Base-by-base conservation (phyloP, 2,113 vertebrate genomes). In the Poeciliopsis retropinna region DNA sequence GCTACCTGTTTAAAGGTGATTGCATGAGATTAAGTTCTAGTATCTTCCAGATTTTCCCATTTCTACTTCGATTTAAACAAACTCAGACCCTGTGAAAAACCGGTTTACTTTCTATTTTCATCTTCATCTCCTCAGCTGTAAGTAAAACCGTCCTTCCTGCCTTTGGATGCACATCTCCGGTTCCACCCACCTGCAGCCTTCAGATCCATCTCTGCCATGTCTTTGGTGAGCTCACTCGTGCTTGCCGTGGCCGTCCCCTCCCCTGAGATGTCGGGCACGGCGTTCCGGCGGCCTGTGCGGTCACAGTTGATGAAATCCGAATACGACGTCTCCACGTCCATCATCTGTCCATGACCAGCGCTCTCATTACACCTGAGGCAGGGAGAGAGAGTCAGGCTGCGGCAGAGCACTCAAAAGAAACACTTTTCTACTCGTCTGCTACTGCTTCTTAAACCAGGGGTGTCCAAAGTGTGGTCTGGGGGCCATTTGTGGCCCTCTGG, bases 301-400 rank as follows among this genome's bases (percentile, higher is more conserved):
- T 97, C 97, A 14, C 96, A 98, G 93, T 95, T 95, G 86, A 98
- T 98, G 77, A 99, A 99, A 89, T 99, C 97, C 0, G 95, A 96
- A 92, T 98, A 98, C 29, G 96, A 96, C 92, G 97, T 93, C 95
- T 97, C 97, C 83, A 97, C 96, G 90, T 99, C 97, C 97, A 98
- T 99, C 94, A 95, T 88, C 95, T 96, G 92, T 90, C 91, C 94
- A 86, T 94, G 96, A 97, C 97, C 82, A 91, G 95, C 82, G 82
- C 76, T 89, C 51, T 30, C 88, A 91, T 94, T 92, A 92, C 94
- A 94, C 94, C 93, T 81, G 79, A 81, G 89, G 84, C 0, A 0
- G 79, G 47, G 63, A 41, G 75, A 11, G 34, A 73, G 19, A 4
- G 70, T 79, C 57, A 85, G 67, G 39, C 0, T 25, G 74, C 17